Base-by-base conservation (phyloP, 2,888 invertebrate genomes). In the Epicampocera succincta region DNA sequence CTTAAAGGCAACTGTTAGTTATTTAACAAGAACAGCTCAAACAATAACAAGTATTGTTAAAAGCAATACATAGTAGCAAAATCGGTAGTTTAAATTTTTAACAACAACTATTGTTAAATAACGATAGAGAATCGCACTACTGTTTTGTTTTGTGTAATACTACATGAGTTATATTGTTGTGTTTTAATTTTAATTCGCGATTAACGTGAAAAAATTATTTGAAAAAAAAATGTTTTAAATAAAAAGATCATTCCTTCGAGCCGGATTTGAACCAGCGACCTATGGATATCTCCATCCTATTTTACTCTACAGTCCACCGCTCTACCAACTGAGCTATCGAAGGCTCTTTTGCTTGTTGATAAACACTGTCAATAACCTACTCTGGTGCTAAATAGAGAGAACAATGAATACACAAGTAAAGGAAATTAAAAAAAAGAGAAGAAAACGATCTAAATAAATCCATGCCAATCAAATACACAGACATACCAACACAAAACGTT, bases 231-330 rank as follows among this genome's bases (percentile, higher is more conserved):
- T 25, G 25, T 25, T 3, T 25, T 25, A 25, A 25, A 25, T 3
- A 25, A 71, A 74, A 73, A 58, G 46, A 38, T 17, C 3, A 50
- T 5, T 93, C 93, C 93, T 93, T 93, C 93, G 93, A 93, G 92
- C 93, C 93, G 93, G 93, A 93, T 93, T 93, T 93, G 93, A 93
- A 93, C 93, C 93, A 93, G 93, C 92, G 93, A 93, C 93, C 93
- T 93, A 93, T 93, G 93, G 93, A 93, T 93, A 80, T 87, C 89
- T 87, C 71, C 60, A 17, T 25, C 5, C 21, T 2, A 5, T n/a
- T 19, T 0, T 19, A 12, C 19, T 68, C 87, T 88, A 89, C 88
- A 89, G 88, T 89, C 88, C 88, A 89, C 89, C 89, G 89, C 88
- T 89, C 89, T 89, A 89, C 89, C 88, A 89, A 88, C 89, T 89